Conservation (phyloP, 1,140 invertebrate species). For the Gonioctena quinquepunctata region DNA sequence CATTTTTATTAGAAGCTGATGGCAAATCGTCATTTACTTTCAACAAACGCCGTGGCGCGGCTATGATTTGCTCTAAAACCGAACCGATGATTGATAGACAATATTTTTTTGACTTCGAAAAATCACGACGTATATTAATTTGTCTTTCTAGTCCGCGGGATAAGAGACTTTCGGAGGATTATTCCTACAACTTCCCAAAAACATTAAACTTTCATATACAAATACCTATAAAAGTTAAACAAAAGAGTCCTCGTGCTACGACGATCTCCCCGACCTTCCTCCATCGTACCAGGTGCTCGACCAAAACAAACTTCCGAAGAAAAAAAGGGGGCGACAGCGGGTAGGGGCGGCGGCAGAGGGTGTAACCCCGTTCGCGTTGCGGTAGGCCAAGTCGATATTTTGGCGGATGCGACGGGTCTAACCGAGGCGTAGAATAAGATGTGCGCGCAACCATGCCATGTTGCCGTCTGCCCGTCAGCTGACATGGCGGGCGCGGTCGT, state of each 20-base stretch:
- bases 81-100: too few species aligned
- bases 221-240: too few species aligned
- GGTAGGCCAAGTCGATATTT: not conserved
- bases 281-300: not conserved
- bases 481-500: not conserved
- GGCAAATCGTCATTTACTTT: too few species aligned
- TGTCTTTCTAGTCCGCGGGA: not conserved
- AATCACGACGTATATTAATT: not conserved
- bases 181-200: too few species aligned
- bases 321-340: not conserved
- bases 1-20: too few species aligned
- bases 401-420: not conserved
- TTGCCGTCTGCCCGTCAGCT: not conserved
- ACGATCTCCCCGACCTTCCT: not conserved
- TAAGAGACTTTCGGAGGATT: too few species aligned
- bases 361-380: not conserved
- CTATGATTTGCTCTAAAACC: too few species aligned
- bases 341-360: too few species aligned
- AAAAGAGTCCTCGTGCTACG: not conserved
- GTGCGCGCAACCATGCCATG: not conserved
- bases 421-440: too few species aligned
- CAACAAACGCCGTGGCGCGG: too few species aligned
- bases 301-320: not conserved
- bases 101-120: too few species aligned
- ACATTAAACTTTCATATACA: too few species aligned